Base-by-base conservation (phyloP, 2,888 invertebrate genomes). In the Prenolepis imparis region DNA sequence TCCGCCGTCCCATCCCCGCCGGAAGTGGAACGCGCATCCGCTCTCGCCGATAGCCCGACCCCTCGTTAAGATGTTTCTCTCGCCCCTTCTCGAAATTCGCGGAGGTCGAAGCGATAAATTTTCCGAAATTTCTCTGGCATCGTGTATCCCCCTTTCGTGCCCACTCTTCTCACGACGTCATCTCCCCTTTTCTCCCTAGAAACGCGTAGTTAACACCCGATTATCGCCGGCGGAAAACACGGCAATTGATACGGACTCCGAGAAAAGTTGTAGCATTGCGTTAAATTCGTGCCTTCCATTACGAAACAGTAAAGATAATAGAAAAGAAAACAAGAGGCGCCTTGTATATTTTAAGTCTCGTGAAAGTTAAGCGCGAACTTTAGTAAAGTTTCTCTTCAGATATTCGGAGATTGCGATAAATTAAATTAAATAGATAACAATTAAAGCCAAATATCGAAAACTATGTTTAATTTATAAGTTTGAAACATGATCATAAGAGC, bases 41-140 rank as follows among this genome's bases (percentile, higher is more conserved):
- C 83, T 88, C 72, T 61, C 87, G 86, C 88, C 91, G 90, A 91
- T 91, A 90, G 90, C 89, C 88, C 85, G 85, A 90, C 87, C 89
- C 90, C 90, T 91, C 92, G 90, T 92, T 91, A 92, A 91, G 90
- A 92, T 89, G 91, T 91, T 90, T 89, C 87, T 80, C 78, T 84
- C 83, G 84, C 77, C 73, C 55, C 81, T 77, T 82, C 88, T 84
- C 85, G 86, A 88, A 91, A 87, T 89, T 90, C 87, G 86, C 85
- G 73, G 78, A 82, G 85, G 70, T 70, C 82, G 80, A 66, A 63
- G 77, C 84, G 86, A 88, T 90, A 91, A 92, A 91, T 91, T 91
- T 90, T 86, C 84, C 80, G 77, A 84, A 88, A 90, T 90, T 90
- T 92, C 86, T 39, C 83, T 72, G 57, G 66, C 77, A 66, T 59